A percentile compares a stretch with the other conserved stretches of the same genome.
Conservation (phyloP, 2,113 vertebrate species). For the Carollia perspicillata region DNA sequence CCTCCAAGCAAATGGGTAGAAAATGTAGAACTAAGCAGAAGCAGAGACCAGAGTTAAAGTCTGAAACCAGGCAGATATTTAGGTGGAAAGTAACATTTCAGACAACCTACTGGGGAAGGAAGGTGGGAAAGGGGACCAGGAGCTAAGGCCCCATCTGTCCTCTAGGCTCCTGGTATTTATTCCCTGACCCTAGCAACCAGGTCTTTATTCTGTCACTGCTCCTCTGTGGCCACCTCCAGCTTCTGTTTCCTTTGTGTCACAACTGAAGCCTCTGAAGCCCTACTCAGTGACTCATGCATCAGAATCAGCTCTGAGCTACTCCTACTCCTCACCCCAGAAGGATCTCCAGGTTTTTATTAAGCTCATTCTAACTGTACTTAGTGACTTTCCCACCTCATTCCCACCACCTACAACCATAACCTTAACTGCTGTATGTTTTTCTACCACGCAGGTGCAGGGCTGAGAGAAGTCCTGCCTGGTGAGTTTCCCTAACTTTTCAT, state of each 20-base stretch:
- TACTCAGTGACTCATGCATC: background rate
- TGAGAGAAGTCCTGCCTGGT: background rate
- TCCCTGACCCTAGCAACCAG: slow-evolving; percentile 24
- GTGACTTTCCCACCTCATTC: background rate
- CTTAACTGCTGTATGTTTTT: background rate
- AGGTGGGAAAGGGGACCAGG: background rate
- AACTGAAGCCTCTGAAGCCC: background rate
- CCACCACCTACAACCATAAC: background rate
- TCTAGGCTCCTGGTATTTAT: background rate
- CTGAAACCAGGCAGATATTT: background rate
- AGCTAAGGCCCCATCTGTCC: slow-evolving; percentile 37
- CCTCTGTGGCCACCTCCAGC: background rate
- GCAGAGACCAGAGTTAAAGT: background rate
- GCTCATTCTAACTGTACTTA: background rate
- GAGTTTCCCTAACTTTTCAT: background rate
- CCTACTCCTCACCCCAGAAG: background rate
- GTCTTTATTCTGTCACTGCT: slow-evolving; percentile 65
- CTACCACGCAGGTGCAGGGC: too few species aligned
- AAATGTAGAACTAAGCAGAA: background rate
- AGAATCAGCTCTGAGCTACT: background rate
- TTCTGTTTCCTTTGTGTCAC: slow-evolving; percentile 40
- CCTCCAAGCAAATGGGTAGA: background rate
- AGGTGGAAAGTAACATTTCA: slow-evolving; percentile 57
- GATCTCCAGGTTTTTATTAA: background rate
- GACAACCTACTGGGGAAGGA: background rate